These are phyloP conservation scores for Trissoscelio sp. DNA, from an alignment of 2,888 invertebrate species.

Conservation along the genomic window DNA sequence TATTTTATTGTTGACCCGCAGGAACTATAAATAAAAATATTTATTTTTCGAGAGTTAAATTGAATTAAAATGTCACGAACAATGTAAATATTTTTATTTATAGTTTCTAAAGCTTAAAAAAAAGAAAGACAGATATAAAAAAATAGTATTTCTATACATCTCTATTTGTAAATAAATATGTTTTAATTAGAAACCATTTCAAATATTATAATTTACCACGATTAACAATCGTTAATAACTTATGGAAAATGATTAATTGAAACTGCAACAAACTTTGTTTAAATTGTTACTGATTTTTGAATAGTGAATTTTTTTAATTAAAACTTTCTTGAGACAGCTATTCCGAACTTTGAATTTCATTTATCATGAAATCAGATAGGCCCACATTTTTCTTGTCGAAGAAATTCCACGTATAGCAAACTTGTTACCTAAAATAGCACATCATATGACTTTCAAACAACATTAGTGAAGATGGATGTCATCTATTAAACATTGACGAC, in stretches of 20 bases:
- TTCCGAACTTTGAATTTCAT: neutral
- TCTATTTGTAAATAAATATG: no score
- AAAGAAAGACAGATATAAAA: no score
- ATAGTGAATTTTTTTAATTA: neutral
- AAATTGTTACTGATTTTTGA: neutral
- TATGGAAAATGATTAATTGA: neutral
- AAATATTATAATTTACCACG: no score
- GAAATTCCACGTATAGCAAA: neutral
- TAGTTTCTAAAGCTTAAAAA: no score
- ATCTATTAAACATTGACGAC: neutral
- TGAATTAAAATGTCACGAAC: no score
- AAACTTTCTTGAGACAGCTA: neutral
- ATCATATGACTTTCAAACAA: neutral
- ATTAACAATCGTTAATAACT: no score
- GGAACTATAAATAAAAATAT: no score
- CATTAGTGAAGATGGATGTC: neutral
- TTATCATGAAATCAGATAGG: neutral
- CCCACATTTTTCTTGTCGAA: neutral
- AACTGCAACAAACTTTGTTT: neutral
- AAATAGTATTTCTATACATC: no score
- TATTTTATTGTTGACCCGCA: no score
- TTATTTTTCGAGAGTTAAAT: no score
- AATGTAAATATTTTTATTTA: no score
- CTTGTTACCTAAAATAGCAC: neutral
- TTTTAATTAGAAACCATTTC: no score